Conservation (phyloP, 2,797 vertebrate genomes). For the Manis pentadactyla region DNA sequence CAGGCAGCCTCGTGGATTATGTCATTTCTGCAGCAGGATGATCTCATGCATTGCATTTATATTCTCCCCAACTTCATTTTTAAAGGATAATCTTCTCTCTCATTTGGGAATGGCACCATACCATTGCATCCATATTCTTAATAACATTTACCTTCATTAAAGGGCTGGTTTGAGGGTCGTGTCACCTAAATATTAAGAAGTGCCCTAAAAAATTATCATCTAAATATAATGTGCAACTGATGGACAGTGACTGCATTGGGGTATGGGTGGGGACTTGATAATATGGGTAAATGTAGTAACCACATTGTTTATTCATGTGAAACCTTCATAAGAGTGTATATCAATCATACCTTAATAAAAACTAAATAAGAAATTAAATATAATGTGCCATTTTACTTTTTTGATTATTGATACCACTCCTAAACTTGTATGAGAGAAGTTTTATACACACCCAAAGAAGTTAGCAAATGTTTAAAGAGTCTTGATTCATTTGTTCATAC, state of each 20-base stretch:
- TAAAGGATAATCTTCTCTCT: slow-evolving; percentile 29
- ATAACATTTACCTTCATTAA: background rate
- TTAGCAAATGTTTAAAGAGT: background rate
- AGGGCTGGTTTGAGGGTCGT: background rate
- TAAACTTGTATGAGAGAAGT: background rate
- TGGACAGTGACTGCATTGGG: too few relatives aligned
- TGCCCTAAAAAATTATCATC: background rate
- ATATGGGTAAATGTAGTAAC: too few relatives aligned
- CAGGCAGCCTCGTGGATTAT: background rate
- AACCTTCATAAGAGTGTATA: too few relatives aligned
- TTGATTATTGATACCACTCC: background rate
- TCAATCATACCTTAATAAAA: too few relatives aligned
- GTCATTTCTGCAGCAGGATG: background rate
- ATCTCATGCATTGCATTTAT: background rate
- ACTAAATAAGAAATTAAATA: background rate
- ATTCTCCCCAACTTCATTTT: slow-evolving; percentile 31
- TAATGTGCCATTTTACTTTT: background rate
- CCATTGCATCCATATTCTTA: background rate
- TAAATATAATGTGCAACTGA: background rate
- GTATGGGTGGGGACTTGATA: too few relatives aligned
- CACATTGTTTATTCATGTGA: too few relatives aligned
- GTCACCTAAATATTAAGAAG: background rate
- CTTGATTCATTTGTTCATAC: background rate
- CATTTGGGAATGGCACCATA: background rate
- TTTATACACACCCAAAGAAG: background rate